Conservation (phyloP, 2,888 invertebrate genomes). For the Phyto melanocephala region DNA sequence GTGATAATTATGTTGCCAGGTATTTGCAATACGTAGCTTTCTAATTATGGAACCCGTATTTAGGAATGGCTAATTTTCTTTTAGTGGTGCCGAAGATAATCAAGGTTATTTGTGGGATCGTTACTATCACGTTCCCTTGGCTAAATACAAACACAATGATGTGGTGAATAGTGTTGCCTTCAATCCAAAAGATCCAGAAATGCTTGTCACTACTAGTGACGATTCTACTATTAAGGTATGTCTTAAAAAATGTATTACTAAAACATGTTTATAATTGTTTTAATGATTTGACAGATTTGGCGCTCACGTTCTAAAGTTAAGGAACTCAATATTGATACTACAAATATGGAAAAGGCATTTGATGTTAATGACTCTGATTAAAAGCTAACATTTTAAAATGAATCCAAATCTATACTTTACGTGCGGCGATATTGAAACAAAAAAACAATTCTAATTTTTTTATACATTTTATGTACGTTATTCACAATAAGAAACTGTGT, state of each 20-base stretch:
- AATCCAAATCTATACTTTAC: too few species aligned
- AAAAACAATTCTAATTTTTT: too few species aligned
- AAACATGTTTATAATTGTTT: too few species aligned
- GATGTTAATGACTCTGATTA: conserved; percentile 66
- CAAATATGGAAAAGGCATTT: conserved; percentile 71
- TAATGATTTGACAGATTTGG: conserved; percentile 74
- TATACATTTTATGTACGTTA: too few species aligned
- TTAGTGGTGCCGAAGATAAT: conserved; percentile 89
- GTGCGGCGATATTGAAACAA: too few species aligned
- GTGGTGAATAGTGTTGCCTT: conserved; percentile 93
- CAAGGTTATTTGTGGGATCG: conserved; percentile 92
- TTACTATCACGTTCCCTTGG: conserved; percentile 88
- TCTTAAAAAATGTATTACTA: too few species aligned
- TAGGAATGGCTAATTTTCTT: not conserved
- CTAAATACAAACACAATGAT: conserved; percentile 87
- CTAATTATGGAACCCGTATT: not conserved
- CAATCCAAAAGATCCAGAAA: conserved; percentile 88
- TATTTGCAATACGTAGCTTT: conserved; percentile 73
- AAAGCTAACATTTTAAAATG: too few species aligned
- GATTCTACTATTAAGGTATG: conserved; percentile 85
- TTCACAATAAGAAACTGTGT: too few species aligned
- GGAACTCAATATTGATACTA: conserved; percentile 67
- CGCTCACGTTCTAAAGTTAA: conserved; percentile 73
- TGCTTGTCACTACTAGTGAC: conserved; percentile 90
- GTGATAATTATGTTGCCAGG: conserved; percentile 90